Evolutionary conservation across 2,113 vertebrate species (phyloP), one percentile per base, ranked within the genome.

Genomic region (Pagrus major): DNA sequence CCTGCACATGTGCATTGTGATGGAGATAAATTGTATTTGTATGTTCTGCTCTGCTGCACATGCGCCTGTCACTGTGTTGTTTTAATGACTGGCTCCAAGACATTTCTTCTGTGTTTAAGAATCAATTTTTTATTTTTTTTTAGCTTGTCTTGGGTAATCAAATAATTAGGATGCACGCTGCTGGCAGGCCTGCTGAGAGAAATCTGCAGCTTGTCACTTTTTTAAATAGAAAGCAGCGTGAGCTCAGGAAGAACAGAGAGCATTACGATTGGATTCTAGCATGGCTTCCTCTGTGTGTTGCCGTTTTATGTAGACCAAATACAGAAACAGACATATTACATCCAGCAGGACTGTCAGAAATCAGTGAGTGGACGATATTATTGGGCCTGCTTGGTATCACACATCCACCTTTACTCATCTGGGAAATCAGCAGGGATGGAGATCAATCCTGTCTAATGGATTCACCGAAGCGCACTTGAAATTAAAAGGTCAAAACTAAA

Each of bases 191-290:
- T 83, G 83, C 71, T 46, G 29, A 46, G 78, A 56, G 41, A 58
- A 81, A 80, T 68, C 73, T 78, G 61, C 54, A 49, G 65, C 67
- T 27, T 71, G 6, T 71, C 70, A 58, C 76, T 58, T 65, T 42
- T 56, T 76, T 60, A 67, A 70, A 52, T 20, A 61, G 14, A 54
- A 15, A 69, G 44, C 63, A 82, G 75, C 68, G 4, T 41, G 64
- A 80, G 64, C 59, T 42, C 56, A 67, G 41, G 27, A 35, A 6
- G 33, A 81, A 51, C 61, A 35, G 18, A 56, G 66, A 56, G 25
- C 55, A 59, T 37, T 35, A 16, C 52, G 58, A 63, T 47, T 35
- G 37, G 68, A 84, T 58, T 61, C n/a, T 1, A 5, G 23, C 58
- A 11, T 3, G 2, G 21, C 63, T 67, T 56, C 33, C 27, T 39